These are phyloP conservation scores for Oscarella lobularis DNA, from an alignment of 37 sponge, comb jelly and placozoan species.

Conservation along the genomic window DNA sequence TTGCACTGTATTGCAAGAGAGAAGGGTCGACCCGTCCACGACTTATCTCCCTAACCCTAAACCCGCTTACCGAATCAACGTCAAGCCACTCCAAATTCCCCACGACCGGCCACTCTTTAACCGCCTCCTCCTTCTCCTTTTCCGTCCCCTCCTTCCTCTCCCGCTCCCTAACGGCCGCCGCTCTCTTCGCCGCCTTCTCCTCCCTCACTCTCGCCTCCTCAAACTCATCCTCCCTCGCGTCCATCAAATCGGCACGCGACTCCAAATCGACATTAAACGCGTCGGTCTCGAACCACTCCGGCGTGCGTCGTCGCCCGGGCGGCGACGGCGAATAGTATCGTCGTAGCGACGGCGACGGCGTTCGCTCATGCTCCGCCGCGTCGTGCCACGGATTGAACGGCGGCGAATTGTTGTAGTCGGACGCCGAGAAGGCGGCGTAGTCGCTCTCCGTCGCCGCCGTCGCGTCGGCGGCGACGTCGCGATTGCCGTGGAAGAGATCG, in stretches of 20 bases:
- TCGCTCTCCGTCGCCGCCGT: background rate
- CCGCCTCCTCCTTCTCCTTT: background rate
- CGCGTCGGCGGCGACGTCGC: too few relatives aligned
- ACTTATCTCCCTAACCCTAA: background rate
- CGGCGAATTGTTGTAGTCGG: background rate
- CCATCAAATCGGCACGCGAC: background rate
- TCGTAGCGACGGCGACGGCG: background rate
- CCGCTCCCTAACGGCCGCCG: conserved; percentile 3
- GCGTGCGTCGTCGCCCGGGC: background rate
- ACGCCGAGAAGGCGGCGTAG: background rate
- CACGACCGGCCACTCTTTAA: conserved; percentile 25
- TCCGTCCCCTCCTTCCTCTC: background rate
- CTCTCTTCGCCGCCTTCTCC: background rate
- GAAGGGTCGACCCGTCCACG: background rate
- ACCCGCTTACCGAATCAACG: conserved; percentile 18
- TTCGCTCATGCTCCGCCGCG: background rate
- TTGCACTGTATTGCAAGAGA: too few relatives aligned
- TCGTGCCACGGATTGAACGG: background rate
- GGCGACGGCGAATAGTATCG: background rate
- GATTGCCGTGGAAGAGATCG: background rate
- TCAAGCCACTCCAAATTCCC: conserved; percentile 26
- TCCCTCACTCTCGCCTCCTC: background rate
- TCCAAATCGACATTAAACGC: too few relatives aligned
- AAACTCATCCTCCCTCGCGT: background rate
- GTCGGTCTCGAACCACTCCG: background rate